A percentile compares a stretch with the other conserved stretches of the same genome.
These are phyloP conservation scores for Rhegmatorhina hoffmannsi DNA, from an alignment of 2,113 vertebrate species.

Conservation along the genomic window DNA sequence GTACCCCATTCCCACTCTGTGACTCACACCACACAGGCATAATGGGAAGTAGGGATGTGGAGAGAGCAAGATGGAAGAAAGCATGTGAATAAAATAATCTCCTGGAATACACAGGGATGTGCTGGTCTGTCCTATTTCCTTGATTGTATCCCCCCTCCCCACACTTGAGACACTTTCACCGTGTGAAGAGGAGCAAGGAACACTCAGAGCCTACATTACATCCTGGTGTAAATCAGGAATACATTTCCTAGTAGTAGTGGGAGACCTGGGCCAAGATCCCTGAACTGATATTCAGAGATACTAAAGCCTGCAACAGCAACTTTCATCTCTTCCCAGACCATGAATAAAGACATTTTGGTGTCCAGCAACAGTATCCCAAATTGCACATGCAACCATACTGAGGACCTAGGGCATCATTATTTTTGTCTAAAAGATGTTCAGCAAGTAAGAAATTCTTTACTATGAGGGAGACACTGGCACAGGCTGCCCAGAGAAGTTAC, in stretches of 20 bases:
- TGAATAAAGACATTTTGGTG: background rate
- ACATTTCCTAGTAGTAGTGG: background rate
- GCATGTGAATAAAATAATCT: background rate
- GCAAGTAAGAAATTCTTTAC: background rate
- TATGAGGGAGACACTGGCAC: background rate
- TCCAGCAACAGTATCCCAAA: background rate
- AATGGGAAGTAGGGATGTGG: background rate
- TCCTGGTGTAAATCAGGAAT: background rate
- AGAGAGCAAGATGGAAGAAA: background rate
- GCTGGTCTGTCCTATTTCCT: background rate
- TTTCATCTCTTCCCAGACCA: background rate
- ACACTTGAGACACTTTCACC: background rate
- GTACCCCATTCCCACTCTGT: background rate
- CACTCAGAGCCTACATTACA: background rate
- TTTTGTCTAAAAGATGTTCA: background rate
- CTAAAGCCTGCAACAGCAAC: background rate
- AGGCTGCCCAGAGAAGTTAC: background rate
- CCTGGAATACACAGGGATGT: background rate
- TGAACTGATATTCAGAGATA: background rate
- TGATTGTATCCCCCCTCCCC: background rate
- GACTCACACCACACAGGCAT: background rate
- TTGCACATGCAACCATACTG: fast-evolving
- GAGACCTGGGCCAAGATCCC: background rate
- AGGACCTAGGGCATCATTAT: background rate
- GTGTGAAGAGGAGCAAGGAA: background rate